Evolutionary conservation across 2,888 invertebrate species (phyloP), one percentile per base, ranked within the genome.

Genomic region (Lysandra coridon): DNA sequence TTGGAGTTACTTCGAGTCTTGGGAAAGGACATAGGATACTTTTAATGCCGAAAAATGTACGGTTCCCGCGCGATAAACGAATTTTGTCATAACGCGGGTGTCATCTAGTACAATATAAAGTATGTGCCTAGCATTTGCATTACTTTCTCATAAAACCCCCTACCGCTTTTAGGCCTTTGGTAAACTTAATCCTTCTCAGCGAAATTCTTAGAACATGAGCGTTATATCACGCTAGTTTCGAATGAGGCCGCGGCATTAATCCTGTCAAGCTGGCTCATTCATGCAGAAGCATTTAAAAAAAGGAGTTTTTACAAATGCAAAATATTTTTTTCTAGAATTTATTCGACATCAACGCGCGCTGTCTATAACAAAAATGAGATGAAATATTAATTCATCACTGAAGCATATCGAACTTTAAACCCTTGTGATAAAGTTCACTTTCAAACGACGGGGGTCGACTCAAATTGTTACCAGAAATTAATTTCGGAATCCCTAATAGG

Each of bases 301-400:
- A 1, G 1, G 3, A 23, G 53, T 14, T 57, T 53, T 12, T 2
- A 57, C 17, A 57, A 57, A 33, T 33, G 64, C 33, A 33, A 12
- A 30, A 23, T 23, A 23, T 23, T 0, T 23, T 23, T 23, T 23
- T 74, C 74, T 74, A 40, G 74, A 7, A 2, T 44, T 74, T 7
- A 74, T 74, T 17, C 6, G 44, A 40, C 44, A 74, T 74, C 74
- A 44, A 74, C 74, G 74, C 23, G 40, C n/a, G 40, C 74, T 74
- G 74, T 74, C 74, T 74, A 44, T 74, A 74, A 44, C 74, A 74
- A 74, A 74, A 74, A 74, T 74, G 74, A 74, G 74, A 74, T 74
- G 74, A 74, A 44, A 74, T 44, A 44, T 74, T 44, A 23, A 74
- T 74, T 74, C n/a, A 44, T 44, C 44, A 44, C 44, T 23, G 44